These are phyloP conservation scores for Tetranychus cinnabarinus DNA, from an alignment of 1,140 invertebrate genomes.

Conservation along the genomic window DNA sequence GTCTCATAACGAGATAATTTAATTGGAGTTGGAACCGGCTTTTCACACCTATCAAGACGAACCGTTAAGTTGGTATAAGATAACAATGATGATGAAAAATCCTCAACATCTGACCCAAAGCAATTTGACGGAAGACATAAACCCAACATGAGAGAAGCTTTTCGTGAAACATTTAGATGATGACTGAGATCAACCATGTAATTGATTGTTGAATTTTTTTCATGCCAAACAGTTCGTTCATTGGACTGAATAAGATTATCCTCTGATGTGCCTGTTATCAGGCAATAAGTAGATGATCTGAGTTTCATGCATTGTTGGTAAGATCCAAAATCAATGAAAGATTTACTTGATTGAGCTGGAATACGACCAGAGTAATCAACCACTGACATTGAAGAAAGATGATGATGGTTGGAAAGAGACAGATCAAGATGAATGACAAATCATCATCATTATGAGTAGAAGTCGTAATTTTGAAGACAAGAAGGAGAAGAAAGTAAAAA, in stretches of 20 bases:
- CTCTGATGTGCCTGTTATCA: background rate
- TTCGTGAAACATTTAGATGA: background rate
- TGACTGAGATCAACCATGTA: background rate
- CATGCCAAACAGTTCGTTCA: background rate
- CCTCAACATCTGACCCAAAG: background rate
- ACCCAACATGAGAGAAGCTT: background rate
- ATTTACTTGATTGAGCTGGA: no score
- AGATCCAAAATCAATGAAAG: background rate
- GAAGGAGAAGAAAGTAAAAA: no score
- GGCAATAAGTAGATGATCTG: background rate
- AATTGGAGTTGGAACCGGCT: background rate
- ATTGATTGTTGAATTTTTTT: background rate
- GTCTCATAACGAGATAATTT: background rate
- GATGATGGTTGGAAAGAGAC: no score
- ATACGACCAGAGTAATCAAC: no score
- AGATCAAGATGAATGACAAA: no score
- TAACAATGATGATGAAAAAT: background rate
- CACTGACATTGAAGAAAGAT: no score
- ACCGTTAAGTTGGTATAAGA: background rate
- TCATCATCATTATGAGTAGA: no score
- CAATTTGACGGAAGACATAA: background rate
- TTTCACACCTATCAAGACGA: background rate
- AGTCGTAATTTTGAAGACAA: no score
- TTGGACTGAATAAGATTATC: background rate
- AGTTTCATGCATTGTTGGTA: background rate